Evolutionary conservation across 2,797 vertebrate species (phyloP), one percentile per base, ranked within the genome.

Genomic region (Momotus momota): DNA sequence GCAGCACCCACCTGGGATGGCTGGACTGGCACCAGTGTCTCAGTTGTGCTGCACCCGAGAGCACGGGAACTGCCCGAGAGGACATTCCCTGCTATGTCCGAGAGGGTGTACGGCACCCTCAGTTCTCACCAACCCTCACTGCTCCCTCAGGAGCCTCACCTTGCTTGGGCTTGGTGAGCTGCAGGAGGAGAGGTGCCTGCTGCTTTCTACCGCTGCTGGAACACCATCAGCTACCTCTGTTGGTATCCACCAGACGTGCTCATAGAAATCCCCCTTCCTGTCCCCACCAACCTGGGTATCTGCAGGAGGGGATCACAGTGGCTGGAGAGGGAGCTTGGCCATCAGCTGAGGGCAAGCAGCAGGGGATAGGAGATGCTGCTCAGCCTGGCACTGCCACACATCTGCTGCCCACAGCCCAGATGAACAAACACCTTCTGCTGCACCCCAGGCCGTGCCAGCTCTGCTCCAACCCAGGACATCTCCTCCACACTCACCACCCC

Each of bases 251-350:
- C 43, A 18, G 61, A 2, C 0, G 0, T 3, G 33, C 16, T 35
- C 11, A 0, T 4, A 25, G 41, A 31, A 14, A 69, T 1, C 4
- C 6, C 29, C 52, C 51, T 7, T 31, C 25, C 23, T 26, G 7
- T 7, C 57, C 7, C 0, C 29, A 40, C 6, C 7, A 2, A 1
- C 10, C 49, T 1, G 27, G 55, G 21, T 40, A 22, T 1, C 66
- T 1, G 7, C 5, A 43, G 86, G 33, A 83, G n/a, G 4, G n/a
- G 17, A 22, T 2, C 0, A 0, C 0, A 1, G 77, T 7, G 8
- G 27, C 38, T 0, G 1, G 27, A 23, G 26, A 33, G 14, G 60
- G 29, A 72, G 26, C 52, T 43, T 2, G 21, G 35, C 20, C 22
- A 12, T 11, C 41, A 29, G 23, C 35, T 14, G 29, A 13, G 51